phyloP scores from a whole-genome alignment of 2,888 invertebrate species.

The Ormyrus nitidulus region DNA sequence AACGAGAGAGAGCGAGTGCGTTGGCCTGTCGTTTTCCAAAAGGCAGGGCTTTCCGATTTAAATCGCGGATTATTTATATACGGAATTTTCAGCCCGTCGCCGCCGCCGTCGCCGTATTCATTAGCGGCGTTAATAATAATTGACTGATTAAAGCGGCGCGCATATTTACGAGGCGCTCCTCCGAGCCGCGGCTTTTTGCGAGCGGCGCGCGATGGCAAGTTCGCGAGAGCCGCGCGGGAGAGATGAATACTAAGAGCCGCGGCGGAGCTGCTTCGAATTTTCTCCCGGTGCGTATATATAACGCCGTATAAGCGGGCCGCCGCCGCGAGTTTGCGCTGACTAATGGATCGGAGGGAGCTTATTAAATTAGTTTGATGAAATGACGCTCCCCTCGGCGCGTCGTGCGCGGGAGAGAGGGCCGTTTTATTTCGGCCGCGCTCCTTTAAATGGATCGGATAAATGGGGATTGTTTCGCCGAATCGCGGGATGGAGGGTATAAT shows the following conservation, averaged over 20 bases:
- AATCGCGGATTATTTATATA: conserved; percentile 24
- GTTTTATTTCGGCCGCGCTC: too few species aligned
- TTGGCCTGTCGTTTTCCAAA: conserved; percentile 40
- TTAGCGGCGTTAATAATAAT: conserved; percentile 41
- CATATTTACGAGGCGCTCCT: conserved; percentile 26
- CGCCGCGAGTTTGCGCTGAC: neutral
- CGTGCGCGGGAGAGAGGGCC: too few species aligned
- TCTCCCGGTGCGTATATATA: neutral
- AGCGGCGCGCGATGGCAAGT: neutral
- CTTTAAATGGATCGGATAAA: too few species aligned
- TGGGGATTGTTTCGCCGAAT: too few species aligned
- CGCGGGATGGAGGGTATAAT: too few species aligned
- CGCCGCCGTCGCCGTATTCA: neutral
- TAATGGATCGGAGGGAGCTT: conserved; percentile 14
- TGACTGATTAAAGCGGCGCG: conserved; percentile 38
- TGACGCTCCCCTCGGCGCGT: too few species aligned
- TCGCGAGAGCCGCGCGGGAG: neutral
- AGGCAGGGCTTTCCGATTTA: conserved; percentile 11
- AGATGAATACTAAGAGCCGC: conserved; percentile 12
- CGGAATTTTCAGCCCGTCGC: neutral
- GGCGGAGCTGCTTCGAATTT: neutral
- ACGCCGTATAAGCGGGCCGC: neutral
- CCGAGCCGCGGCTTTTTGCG: conserved; percentile 1
- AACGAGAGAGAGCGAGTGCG: neutral
- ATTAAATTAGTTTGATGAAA: conserved; percentile 14